phyloP scores from a whole-genome alignment of 2,797 vertebrate species.

The Helicolenus hilgendorfi region DNA sequence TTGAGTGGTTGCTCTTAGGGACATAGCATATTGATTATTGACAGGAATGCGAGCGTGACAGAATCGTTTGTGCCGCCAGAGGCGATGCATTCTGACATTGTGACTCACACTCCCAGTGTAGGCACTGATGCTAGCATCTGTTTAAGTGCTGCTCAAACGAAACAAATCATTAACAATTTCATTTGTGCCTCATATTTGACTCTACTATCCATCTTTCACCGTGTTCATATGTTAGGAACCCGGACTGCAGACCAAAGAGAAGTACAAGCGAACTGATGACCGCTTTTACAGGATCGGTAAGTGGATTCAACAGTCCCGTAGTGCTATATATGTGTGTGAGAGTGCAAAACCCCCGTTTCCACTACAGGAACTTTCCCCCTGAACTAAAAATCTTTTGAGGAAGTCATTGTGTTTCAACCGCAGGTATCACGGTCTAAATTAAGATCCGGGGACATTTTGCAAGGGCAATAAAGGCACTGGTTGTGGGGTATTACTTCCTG shows the following conservation, averaged over 20 bases:
- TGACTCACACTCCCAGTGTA: background rate
- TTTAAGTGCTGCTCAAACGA: conserved; percentile 1
- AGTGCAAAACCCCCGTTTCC: too few relatives aligned
- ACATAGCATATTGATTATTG: conserved; percentile 74
- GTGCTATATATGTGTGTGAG: background rate
- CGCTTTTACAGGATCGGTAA: conserved; percentile 97
- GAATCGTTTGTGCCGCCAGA: conserved; percentile 33
- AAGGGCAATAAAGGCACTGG: too few relatives aligned
- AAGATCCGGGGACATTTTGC: too few relatives aligned
- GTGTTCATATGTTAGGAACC: conserved; percentile 76
- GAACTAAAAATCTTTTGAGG: too few relatives aligned
- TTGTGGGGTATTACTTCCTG: too few relatives aligned
- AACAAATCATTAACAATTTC: background rate
- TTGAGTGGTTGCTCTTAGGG: conserved; percentile 45
- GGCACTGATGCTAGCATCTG: background rate
- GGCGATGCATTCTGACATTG: conserved; percentile 31
- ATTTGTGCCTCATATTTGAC: background rate
- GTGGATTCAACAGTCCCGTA: conserved; percentile 9
- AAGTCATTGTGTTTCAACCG: too few relatives aligned
- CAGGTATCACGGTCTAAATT: too few relatives aligned
- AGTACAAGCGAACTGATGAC: conserved; percentile 94
- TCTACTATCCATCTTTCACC: background rate
- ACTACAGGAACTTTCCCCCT: too few relatives aligned
- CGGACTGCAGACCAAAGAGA: conserved; percentile 94
- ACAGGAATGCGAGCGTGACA: conserved; percentile 63